Conservation (phyloP, 2,113 vertebrate species). For the Odobenus rosmarus region DNA sequence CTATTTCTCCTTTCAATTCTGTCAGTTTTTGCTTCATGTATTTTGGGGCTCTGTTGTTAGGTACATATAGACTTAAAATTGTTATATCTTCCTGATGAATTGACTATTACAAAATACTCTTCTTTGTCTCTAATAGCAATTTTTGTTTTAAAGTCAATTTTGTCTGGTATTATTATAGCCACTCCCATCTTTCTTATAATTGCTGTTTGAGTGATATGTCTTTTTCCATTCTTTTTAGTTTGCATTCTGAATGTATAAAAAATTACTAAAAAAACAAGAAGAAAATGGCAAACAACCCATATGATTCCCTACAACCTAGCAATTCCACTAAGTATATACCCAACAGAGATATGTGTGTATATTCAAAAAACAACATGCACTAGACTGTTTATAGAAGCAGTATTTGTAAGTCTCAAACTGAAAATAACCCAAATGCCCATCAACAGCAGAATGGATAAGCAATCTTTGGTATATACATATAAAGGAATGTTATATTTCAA, state of each 20-base stretch:
- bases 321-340: not conserved
- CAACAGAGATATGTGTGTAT: not conserved
- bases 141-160: slow-evolving; percentile 46
- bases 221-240: not conserved
- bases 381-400: not conserved
- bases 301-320: not conserved
- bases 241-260: not conserved
- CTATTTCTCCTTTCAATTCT: slow-evolving; percentile 33
- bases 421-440: not conserved
- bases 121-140: not conserved
- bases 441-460: not conserved
- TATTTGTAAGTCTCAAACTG: not conserved
- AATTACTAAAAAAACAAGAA: not conserved
- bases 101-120: not conserved
- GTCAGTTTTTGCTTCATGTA: slow-evolving; percentile 3
- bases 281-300: not conserved
- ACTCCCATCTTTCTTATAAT: not conserved
- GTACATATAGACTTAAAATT: not conserved
- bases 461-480: not conserved
- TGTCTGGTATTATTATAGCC: not conserved
- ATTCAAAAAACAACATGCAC: not conserved
- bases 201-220: not conserved
- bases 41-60: not conserved
- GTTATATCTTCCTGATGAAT: not conserved
- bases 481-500: not conserved